These are phyloP conservation scores for Stichodactyla mertensii DNA, from an alignment of 64 coral and sea anemone species.

Conservation along the genomic window DNA sequence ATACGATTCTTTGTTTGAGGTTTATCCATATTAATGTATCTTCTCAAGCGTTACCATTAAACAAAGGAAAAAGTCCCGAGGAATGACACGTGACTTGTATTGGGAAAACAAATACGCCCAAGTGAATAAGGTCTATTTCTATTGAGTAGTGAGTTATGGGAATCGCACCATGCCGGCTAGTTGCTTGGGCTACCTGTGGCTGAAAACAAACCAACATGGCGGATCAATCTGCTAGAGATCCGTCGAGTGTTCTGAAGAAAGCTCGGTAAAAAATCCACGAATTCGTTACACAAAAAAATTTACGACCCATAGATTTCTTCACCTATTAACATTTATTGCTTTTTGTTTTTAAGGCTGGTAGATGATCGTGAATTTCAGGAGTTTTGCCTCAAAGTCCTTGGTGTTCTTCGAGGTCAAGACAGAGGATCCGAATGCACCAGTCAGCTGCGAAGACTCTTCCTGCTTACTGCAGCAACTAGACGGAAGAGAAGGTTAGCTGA, in stretches of 20 bases:
- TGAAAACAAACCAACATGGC: conserved; percentile 23
- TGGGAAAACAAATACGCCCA: too few relatives aligned
- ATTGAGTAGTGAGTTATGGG: too few relatives aligned
- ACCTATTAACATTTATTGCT: background rate
- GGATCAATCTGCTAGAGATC: conserved; percentile 44
- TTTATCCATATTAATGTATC: too few relatives aligned
- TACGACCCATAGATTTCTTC: background rate
- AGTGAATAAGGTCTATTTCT: too few relatives aligned
- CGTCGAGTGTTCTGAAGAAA: conserved; percentile 69
- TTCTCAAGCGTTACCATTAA: too few relatives aligned
- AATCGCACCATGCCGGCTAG: too few relatives aligned
- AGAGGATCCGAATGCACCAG: conserved; percentile 62
- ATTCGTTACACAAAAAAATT: background rate
- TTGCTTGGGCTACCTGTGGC: too few relatives aligned
- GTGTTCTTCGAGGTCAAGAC: conserved; percentile 53
- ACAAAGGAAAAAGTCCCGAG: too few relatives aligned
- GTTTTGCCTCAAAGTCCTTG: conserved; percentile 60
- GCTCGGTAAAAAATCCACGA: conserved; percentile 41
- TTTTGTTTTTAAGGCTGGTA: conserved; percentile 35
- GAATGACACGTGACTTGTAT: too few relatives aligned
- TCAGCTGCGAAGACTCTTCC: conserved; percentile 61
- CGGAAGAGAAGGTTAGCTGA: conserved; percentile 52
- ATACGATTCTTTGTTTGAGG: too few relatives aligned
- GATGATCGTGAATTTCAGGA: conserved; percentile 71
- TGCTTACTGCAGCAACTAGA: conserved; percentile 69